Percentiles rank a stretch among this genome's conserved stretches.
Conservation (phyloP, 2,888 invertebrate species). For the Lasioglossum marginatum region DNA sequence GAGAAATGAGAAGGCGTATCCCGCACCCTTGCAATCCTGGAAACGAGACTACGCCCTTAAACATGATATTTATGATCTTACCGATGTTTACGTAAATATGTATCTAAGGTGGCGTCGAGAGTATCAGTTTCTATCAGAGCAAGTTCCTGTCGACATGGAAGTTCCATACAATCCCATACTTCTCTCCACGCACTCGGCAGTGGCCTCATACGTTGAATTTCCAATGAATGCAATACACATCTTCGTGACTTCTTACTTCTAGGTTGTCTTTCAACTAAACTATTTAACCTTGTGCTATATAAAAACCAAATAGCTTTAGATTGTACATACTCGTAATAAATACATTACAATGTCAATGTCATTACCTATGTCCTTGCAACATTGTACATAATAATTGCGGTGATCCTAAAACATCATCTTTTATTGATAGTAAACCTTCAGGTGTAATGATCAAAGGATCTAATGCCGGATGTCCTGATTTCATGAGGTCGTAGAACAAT, state of each 20-base stretch:
- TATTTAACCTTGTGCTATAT: constrained; percentile 89
- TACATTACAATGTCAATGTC: constrained; percentile 45
- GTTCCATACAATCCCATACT: constrained; percentile 94
- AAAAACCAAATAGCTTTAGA: constrained; percentile 26
- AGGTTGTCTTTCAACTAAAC: constrained; percentile 92
- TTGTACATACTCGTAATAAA: neutral
- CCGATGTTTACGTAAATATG: constrained; percentile 96
- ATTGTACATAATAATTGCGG: constrained; percentile 93
- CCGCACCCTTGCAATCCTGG: no score
- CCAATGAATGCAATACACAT: constrained; percentile 95
- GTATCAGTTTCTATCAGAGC: constrained; percentile 94
- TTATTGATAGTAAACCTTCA: constrained; percentile 91
- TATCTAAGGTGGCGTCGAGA: constrained; percentile 94
- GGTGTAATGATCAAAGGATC: constrained; percentile 93
- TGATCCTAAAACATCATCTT: constrained; percentile 91
- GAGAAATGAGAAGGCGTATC: no score
- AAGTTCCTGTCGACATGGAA: constrained; percentile 92
- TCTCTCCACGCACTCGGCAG: constrained; percentile 91
- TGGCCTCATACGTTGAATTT: constrained; percentile 92
- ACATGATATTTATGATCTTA: constrained; percentile 69
- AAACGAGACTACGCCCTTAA: no score
- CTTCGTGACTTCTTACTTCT: constrained; percentile 95
- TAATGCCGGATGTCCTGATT: constrained; percentile 93
- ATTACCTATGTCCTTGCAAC: constrained; percentile 94
- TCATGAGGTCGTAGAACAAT: constrained; percentile 93